Conservation (phyloP, 37 sponge, comb jelly and placozoan species). For the Tethya wilhelma region DNA sequence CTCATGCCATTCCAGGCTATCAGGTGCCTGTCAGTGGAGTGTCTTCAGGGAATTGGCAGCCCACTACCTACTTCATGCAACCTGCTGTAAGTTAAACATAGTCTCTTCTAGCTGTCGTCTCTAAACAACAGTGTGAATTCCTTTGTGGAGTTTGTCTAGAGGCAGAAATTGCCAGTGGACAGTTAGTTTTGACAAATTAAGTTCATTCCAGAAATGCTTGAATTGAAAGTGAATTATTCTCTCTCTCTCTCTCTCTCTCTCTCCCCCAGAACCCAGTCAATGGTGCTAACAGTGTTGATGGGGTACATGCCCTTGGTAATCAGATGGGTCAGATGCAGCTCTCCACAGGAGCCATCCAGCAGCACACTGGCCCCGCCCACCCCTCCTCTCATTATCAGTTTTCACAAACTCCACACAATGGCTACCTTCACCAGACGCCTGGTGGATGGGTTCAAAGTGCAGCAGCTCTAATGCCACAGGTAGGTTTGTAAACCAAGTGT, state of each 20-base stretch:
- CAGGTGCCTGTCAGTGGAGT: constrained; percentile 31
- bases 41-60: constrained; percentile 7
- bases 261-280: constrained; percentile 4
- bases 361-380: not conserved
- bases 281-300: not conserved
- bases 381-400: constrained; percentile 31
- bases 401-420: not conserved
- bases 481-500: too few species aligned
- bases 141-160: too few species aligned
- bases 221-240: too few species aligned
- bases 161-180: not conserved
- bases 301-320: not conserved
- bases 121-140: too few species aligned
- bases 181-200: not conserved
- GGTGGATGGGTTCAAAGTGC: constrained; percentile 41
- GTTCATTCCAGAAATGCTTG: not conserved
- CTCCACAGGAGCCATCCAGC: constrained; percentile 12
- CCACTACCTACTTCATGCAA: constrained; percentile 20
- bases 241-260: too few species aligned
- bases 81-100: too few species aligned
- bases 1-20: constrained; percentile 22
- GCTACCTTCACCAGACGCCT: too few species aligned
- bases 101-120: too few species aligned
- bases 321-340: constrained; percentile 36
- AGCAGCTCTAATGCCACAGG: too few species aligned